Base-by-base conservation (phyloP, 35 echinoderm and acorn worm genomes). In the Ophiothrix spiculata region DNA sequence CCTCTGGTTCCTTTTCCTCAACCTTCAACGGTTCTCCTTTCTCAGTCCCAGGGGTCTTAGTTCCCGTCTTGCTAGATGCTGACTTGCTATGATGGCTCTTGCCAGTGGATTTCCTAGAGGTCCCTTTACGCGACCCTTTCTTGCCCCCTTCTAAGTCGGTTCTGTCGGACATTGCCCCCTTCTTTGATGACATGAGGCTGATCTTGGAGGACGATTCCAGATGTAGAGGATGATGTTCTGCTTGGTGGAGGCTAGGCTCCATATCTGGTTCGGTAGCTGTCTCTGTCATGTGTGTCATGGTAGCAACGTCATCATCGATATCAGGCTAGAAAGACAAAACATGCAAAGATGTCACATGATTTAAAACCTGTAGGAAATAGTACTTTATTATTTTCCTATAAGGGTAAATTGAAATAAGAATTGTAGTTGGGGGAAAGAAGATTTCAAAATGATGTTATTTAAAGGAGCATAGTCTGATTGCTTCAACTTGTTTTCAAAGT, bases 31-130 rank as follows among this genome's bases (percentile, higher is more conserved):
- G 75, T 34, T 87, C 79, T 31, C 74, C 63, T 2, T 56, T 85
- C 23, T 78, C 83, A 23, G 29, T 39, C 31, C 81, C 31, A 11
- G 79, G 49, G 28, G 79, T 40, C 64, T 82, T 92, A n/a, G 82
- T 38, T 0, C 84, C 81, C 8, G 79, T 36, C 80, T 92, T 92
- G 33, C 84, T 81, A n/a, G 86, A 88, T 28, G 36, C 33, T 29
- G 88, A 38, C 36, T 86, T 87, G 36, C 45, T 86, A 28, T 83
- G 83, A 1, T 78, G 77, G 36, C 89, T 91, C 78, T 86, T 91
- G 38, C 85, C 80, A 23, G 84, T 87, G 8, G 84, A 82, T 75
- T 92, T 92, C 13, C 90, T 23, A 1, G 90, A 56, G 21, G 80
- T 87, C 56, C 82, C 81, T 31, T 64, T 74, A 0, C 76, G 37